phyloP scores from a whole-genome alignment of 1,140 invertebrate genomes.

The Paracyclopina nana region DNA sequence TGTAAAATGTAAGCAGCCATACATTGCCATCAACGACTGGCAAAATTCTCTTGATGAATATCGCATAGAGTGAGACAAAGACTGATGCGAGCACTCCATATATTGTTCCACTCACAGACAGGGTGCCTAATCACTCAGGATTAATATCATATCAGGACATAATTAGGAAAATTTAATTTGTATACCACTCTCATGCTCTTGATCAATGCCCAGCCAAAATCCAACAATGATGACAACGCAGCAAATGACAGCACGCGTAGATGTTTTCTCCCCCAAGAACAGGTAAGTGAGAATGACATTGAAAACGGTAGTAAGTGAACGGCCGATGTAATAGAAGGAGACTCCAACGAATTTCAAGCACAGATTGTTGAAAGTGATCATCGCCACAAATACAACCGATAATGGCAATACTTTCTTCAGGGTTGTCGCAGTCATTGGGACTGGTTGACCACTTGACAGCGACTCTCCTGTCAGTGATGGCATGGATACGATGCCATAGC shows the following conservation, averaged over 20 bases:
- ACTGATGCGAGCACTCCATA: conserved; percentile 83
- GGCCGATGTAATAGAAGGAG: conserved; percentile 91
- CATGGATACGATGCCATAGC: conserved; percentile 36
- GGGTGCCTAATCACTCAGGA: conserved; percentile 50
- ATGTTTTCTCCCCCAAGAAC: conserved; percentile 61
- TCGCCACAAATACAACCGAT: conserved; percentile 75
- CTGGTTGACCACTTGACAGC: too few relatives aligned
- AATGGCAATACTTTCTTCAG: conserved; percentile 63
- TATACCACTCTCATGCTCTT: too few relatives aligned
- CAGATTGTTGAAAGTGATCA: conserved; percentile 94
- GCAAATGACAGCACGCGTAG: conserved; percentile 53
- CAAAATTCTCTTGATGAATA: conserved; percentile 80
- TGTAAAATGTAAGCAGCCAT: conserved; percentile 65
- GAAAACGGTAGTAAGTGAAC: conserved; percentile 93
- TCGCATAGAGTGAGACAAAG: conserved; percentile 81
- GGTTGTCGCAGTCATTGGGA: not conserved
- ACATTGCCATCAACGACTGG: conserved; percentile 59
- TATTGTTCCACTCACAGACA: conserved; percentile 68
- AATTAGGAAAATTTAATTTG: too few relatives aligned
- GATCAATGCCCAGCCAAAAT: conserved; percentile 84
- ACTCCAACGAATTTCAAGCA: conserved; percentile 92
- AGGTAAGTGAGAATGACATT: conserved; percentile 75
- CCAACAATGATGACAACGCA: conserved; percentile 73
- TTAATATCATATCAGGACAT: too few relatives aligned
- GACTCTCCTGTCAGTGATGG: too few relatives aligned